phyloP scores from a whole-genome alignment of 2,113 vertebrate species.

The Microtus ochrogaster region DNA sequence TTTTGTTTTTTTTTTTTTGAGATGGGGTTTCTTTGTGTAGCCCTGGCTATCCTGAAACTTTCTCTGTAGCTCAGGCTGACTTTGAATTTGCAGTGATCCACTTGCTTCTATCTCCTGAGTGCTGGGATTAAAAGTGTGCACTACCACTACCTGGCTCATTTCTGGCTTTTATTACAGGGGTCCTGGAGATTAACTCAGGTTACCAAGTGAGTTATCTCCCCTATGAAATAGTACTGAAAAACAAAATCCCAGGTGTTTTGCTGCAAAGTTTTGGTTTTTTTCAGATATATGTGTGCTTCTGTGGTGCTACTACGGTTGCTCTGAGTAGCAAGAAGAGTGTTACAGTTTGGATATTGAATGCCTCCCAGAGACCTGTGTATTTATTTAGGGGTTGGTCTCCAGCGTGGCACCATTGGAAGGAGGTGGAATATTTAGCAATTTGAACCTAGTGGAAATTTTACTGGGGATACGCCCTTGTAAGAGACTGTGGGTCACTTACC shows the following conservation, averaged over 20 bases:
- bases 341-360: neutral
- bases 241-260: neutral
- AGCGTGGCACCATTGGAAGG: neutral
- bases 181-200: neutral
- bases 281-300: neutral
- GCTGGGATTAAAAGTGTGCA: neutral
- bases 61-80: neutral
- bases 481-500: neutral
- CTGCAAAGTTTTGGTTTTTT: neutral
- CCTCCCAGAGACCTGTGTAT: too few species aligned
- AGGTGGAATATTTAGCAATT: neutral
- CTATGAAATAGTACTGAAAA: neutral
- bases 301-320: accelerated
- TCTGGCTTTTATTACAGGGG: neutral
- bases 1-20: neutral
- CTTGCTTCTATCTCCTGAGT: neutral
- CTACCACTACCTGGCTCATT: neutral
- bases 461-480: neutral
- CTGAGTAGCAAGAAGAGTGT: neutral
- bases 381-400: neutral
- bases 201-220: neutral
- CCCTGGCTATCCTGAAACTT: neutral
- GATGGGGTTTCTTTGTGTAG: neutral
- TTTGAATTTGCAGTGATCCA: neutral
- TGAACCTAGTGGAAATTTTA: neutral